Base-by-base conservation (phyloP, 2,797 vertebrate species). In the Melanogrammus aeglefinus region DNA sequence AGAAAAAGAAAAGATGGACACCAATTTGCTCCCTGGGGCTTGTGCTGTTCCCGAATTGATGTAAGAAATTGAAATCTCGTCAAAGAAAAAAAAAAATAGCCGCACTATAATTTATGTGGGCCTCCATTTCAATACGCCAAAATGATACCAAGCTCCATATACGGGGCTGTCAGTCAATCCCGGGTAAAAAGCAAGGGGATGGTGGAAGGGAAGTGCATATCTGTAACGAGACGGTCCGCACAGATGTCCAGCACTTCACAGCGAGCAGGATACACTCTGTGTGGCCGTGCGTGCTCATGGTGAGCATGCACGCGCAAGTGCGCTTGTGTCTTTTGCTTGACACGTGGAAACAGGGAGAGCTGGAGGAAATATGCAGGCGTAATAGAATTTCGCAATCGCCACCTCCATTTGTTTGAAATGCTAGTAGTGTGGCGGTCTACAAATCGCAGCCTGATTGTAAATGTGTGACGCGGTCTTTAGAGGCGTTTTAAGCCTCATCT, bases 161-260 rank as follows among this genome's bases (percentile, higher is more conserved):
- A 76, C 4, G 6, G 29, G 12, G n/a, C 29, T 78, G 35, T 74
- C 36, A 71, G 18, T 81, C 35, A 75, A 14, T 80, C 38, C 47
- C 35, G 29, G 51, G 57, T 51, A 16, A 31, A 31, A 73, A 79
- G 75, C 76, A 24, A 21, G 6, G 29, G 69, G 24, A 39, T 35
- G 29, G 6, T 75, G 1, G 66, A 39, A 29, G 63, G 14, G 33
- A 76, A 76, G 35, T 33, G 6, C 63, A 63, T 75, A 57, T 75
- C 39, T 12, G n/a, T n/a, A n/a, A n/a, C n/a, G n/a, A 63, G 41
- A 47, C 16, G 18, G 41, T 57, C 12, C 4, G n/a, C n/a, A 27
- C 63, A 63, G 5, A 5, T 21, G 7, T 57, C 18, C 21, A 57
- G 14, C 57, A n/a, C 57, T n/a, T 63, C 57, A 69, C 63, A 66